Evolutionary conservation across 2,888 invertebrate genomes (phyloP).

Genomic region (Julus scanicus): DNA sequence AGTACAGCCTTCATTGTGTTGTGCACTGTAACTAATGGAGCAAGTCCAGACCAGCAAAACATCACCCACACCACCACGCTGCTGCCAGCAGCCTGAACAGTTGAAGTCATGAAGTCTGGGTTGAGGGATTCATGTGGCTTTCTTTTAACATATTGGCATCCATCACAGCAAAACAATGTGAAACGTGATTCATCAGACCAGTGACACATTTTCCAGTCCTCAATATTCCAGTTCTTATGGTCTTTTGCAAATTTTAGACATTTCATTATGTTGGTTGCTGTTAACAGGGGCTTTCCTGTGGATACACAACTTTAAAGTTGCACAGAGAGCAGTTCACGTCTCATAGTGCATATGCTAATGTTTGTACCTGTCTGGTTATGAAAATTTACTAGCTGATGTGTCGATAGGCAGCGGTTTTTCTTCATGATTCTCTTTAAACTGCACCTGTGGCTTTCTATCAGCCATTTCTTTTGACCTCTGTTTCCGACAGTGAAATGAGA

Average conservation of each 20-base stretch:
- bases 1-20: conserved; percentile 1
- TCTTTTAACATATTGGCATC: background rate
- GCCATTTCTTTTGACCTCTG: background rate
- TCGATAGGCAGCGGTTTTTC: too few species aligned
- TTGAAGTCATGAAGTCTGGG: background rate
- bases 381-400: background rate
- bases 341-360: background rate
- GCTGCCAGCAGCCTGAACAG: background rate
- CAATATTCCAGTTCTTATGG: too few species aligned
- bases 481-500: background rate
- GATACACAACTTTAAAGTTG: background rate
- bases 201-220: background rate
- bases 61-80: background rate
- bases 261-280: background rate
- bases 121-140: background rate
- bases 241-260: background rate
- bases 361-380: background rate
- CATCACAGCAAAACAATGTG: background rate
- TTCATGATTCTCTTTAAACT: background rate
- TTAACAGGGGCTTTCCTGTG: background rate
- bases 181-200: too few species aligned
- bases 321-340: background rate
- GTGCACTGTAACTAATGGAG: conserved; percentile 13
- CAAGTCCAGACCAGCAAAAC: conserved; percentile 27
- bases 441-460: background rate